Percentiles rank a stretch among this genome's conserved stretches.
phyloP scores from a whole-genome alignment of 2,797 vertebrate species.

The Halcyon smyrnensis region DNA sequence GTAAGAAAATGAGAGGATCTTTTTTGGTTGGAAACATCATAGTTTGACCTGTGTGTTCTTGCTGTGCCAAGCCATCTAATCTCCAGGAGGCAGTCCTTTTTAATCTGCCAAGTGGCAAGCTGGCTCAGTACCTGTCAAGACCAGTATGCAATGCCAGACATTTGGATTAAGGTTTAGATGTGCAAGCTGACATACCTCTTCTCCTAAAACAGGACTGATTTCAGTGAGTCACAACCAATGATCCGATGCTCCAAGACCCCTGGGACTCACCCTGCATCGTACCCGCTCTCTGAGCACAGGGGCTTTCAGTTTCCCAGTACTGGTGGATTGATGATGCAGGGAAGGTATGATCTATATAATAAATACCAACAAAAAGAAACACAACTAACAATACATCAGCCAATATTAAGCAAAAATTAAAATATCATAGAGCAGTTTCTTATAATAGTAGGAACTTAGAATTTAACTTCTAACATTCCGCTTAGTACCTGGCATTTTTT shows the following conservation, averaged over 20 bases:
- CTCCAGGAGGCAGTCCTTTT: slow-evolving; percentile 55
- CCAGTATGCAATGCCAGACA: slow-evolving; percentile 14
- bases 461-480: slow-evolving; percentile 13
- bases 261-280: slow-evolving; percentile 47
- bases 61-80: slow-evolving; percentile 60
- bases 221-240: not conserved
- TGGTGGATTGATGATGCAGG: not conserved
- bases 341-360: slow-evolving; percentile 55
- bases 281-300: slow-evolving; percentile 77
- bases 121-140: slow-evolving; percentile 52
- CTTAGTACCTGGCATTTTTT: slow-evolving; percentile 62
- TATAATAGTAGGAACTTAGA: not conserved
- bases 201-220: not conserved
- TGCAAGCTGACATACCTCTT: not conserved
- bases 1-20: slow-evolving; percentile 44
- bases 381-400: slow-evolving; percentile 75
- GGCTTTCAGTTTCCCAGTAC: not conserved
- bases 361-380: slow-evolving; percentile 71
- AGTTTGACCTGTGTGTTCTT: slow-evolving; percentile 54
- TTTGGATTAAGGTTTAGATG: slow-evolving; percentile 55
- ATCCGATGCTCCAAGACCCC: not conserved
- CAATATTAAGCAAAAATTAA: slow-evolving; percentile 61
- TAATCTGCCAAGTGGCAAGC: slow-evolving; percentile 51
- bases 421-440: not conserved
- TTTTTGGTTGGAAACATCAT: slow-evolving; percentile 43